Conservation (phyloP, 2,113 vertebrate species). For the Arenaria interpres region DNA sequence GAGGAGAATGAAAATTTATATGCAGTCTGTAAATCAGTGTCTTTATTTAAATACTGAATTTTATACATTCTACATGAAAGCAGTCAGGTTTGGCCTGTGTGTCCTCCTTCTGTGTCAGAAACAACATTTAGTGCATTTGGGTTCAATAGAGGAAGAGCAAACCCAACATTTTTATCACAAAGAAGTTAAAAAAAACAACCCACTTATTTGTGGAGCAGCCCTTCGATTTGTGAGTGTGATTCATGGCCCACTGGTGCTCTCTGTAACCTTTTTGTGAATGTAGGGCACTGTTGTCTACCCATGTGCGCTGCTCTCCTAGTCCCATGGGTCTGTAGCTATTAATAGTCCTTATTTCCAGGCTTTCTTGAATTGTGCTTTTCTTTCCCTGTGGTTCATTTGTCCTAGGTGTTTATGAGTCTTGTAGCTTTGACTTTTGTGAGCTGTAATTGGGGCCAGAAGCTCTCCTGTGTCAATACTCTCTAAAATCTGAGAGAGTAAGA, state of each 20-base stretch:
- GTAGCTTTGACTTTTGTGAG: conserved; percentile 33
- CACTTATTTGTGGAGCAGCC: background rate
- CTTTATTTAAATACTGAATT: background rate
- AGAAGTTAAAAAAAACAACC: background rate
- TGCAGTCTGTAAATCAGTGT: background rate
- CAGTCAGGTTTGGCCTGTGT: background rate
- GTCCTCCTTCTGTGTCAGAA: background rate
- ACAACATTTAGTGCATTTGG: background rate
- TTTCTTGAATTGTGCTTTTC: conserved; percentile 14
- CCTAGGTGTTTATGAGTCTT: conserved; percentile 39
- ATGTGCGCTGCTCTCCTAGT: background rate
- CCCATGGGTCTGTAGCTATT: background rate
- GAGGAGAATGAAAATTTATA: background rate
- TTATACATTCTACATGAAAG: background rate
- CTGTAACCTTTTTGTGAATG: background rate
- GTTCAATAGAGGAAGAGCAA: background rate
- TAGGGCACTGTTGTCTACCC: background rate
- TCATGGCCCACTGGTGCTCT: background rate
- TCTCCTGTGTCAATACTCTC: conserved; percentile 40
- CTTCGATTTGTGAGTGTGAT: background rate
- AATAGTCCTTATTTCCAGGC: background rate
- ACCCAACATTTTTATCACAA: background rate
- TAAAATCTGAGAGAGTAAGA: conserved; percentile 32
- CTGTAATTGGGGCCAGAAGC: conserved; percentile 9
- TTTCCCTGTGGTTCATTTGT: conserved; percentile 27